Base-by-base conservation (phyloP, 2,797 vertebrate species). In the Xiphophorus birchmanni region DNA sequence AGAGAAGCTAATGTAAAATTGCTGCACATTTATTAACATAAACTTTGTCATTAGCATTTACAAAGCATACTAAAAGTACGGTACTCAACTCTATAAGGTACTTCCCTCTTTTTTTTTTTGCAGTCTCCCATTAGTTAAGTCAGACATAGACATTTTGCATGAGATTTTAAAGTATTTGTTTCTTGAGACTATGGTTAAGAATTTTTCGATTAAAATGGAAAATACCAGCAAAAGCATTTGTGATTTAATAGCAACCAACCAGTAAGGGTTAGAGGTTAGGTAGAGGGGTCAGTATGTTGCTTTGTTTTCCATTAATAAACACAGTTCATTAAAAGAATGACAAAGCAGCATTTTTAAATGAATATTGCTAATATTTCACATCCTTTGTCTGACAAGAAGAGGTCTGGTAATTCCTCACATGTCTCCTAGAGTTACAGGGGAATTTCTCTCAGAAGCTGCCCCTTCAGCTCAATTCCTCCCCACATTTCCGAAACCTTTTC, bases 401-500 rank as follows among this genome's bases (percentile, higher is more conserved):
- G 95, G 94, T 94, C 93, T 88, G 90, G 94, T 95, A 95, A 94
- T 96, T 96, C 90, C 95, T 96, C 96, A 93, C 82, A 5, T 12
- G 91, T 91, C 93, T 96, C 91, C 87, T 91, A 92, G 94, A 92
- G 93, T 94, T 96, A 80, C 82, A 89, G 91, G 93, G 94, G 94
- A 97, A 96, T 96, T 95, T 95, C 92, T 95, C 87, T 91, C 93
- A 91, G 95, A 96, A 94, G 94, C 92, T 90, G 87, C 92, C 94
- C 89, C 83, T 60, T 93, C 94, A 96, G 93, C 92, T 95, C 93
- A 86, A 94, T 96, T 96, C 95, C 93, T 96, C 92, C 91, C 93
- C 87, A 94, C 94, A 96, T 97, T 96, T 97, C 93, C 93, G 87
- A 95, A 94, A 95, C 95, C 94, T 96, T 97, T 97, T 97, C 94